Evolutionary conservation across 2,797 vertebrate genomes (phyloP).

Genomic region (Smutsia temminckii): DNA sequence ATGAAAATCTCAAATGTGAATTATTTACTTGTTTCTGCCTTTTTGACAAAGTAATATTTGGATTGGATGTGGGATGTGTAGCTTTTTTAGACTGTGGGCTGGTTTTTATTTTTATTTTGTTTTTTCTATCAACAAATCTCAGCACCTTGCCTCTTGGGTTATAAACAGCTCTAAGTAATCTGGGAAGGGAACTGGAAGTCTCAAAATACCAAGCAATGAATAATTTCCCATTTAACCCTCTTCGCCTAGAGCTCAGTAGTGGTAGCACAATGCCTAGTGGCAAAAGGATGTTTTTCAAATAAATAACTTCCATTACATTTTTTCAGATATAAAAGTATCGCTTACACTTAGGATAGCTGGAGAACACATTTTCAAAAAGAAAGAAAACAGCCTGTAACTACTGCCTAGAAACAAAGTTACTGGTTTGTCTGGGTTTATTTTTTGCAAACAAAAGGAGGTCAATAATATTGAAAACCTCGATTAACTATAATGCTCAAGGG

Average conservation of each 20-base stretch:
- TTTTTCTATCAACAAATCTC: constrained; percentile 27
- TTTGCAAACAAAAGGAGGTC: neutral
- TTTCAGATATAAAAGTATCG: constrained; percentile 19
- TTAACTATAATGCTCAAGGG: neutral
- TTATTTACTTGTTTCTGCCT: neutral
- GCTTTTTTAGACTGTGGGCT: neutral
- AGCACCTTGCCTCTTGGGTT: neutral
- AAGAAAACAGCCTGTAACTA: constrained; percentile 1
- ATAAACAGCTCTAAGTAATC: constrained; percentile 36
- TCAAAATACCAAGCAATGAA: constrained; percentile 27
- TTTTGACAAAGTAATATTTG: neutral
- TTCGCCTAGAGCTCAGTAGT: constrained; percentile 2
- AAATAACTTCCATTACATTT: neutral
- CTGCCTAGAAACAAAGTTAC: neutral
- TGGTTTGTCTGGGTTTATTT: neutral
- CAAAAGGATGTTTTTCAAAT: neutral
- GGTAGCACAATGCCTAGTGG: neutral
- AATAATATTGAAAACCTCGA: neutral
- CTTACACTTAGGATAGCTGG: neutral
- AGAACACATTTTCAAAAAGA: constrained; percentile 22
- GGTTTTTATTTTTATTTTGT: neutral
- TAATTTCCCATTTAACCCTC: constrained; percentile 27
- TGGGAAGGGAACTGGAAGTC: neutral
- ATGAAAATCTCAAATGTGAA: neutral
- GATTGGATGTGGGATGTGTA: neutral